phyloP scores from a whole-genome alignment of 2,888 invertebrate species.

The Melieria omissa region DNA sequence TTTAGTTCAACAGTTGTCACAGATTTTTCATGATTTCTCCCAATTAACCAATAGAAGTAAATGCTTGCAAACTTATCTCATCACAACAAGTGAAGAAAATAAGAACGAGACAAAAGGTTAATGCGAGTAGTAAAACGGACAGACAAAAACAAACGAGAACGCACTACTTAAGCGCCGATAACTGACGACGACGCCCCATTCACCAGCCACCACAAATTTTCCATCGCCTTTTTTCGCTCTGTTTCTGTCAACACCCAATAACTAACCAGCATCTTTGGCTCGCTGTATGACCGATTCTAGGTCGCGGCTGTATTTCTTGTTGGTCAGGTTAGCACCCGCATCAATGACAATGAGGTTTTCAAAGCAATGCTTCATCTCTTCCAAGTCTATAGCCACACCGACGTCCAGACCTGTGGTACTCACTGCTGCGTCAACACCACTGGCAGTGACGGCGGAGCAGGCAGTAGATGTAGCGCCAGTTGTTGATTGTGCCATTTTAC shows the following conservation, averaged over 20 bases:
- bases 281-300: slow-evolving; percentile 90
- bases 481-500: slow-evolving; percentile 37
- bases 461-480: slow-evolving; percentile 12
- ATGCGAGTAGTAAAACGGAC: background rate
- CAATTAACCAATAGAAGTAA: too few species aligned
- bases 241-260: background rate
- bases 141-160: background rate
- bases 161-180: too few species aligned
- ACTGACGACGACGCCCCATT: background rate
- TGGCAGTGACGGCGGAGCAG: background rate
- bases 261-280: slow-evolving; percentile 88
- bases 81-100: too few species aligned
- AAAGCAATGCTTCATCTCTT: slow-evolving; percentile 81
- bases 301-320: slow-evolving; percentile 92
- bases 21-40: too few species aligned
- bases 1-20: too few species aligned
- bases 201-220: background rate
- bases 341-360: slow-evolving; percentile 93
- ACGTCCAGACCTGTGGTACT: slow-evolving; percentile 29
- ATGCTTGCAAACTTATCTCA: too few species aligned
- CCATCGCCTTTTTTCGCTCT: background rate
- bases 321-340: slow-evolving; percentile 92
- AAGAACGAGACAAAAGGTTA: background rate
- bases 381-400: slow-evolving; percentile 49
- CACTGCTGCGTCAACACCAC: background rate